phyloP scores from a whole-genome alignment of 2,113 vertebrate species.

The Forbesichthys agassizii region DNA sequence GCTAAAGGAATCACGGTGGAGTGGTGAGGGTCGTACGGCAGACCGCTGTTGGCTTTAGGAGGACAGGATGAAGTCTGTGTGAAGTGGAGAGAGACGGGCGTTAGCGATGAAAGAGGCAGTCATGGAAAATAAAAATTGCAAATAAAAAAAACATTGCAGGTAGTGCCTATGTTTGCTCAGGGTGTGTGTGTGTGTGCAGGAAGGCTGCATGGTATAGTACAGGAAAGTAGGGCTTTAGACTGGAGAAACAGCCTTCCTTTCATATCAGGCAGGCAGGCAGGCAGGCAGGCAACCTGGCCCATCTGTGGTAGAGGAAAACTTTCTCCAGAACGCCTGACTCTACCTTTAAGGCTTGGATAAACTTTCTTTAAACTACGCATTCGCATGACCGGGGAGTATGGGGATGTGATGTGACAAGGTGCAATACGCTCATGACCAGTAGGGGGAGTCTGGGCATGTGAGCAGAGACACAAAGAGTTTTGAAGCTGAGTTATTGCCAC shows the following conservation, averaged over 20 bases:
- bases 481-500: no score
- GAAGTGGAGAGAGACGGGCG: constrained; percentile 21
- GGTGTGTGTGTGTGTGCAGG: constrained; percentile 7
- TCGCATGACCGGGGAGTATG: no score
- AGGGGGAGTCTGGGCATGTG: no score
- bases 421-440: no score
- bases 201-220: not conserved
- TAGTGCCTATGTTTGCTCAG: constrained; percentile 61
- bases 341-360: no score
- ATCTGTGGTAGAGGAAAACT: not conserved
- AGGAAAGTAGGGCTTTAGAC: not conserved
- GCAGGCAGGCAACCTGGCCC: not conserved
- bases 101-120: constrained; percentile 24
- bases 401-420: no score
- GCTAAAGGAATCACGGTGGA: no score
- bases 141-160: not conserved
- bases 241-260: constrained; percentile 47
- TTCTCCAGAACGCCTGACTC: not conserved
- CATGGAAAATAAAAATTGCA: constrained; percentile 35
- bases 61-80: constrained; percentile 53
- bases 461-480: no score
- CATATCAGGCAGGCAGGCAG: constrained; percentile 5
- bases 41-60: constrained; percentile 44
- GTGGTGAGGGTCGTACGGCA: not conserved
- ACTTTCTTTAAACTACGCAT: no score